Evolutionary conservation across 2,113 vertebrate species (phyloP).

Genomic region (Dromas ardeola): DNA sequence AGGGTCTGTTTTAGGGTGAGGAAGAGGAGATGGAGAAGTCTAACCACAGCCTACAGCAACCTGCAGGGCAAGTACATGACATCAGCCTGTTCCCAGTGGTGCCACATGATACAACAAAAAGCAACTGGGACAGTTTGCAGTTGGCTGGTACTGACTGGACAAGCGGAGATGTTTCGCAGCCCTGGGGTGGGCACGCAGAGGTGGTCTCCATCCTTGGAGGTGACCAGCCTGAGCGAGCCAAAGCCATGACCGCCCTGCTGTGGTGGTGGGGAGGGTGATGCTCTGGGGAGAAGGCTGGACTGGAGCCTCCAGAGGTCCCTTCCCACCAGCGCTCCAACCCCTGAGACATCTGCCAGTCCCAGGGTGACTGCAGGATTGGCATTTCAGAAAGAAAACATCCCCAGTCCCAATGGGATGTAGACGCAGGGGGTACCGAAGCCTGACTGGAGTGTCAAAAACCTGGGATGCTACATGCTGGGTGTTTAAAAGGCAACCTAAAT

Average conservation of each 20-base stretch:
- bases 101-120: background rate
- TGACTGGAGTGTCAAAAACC: background rate
- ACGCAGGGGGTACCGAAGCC: background rate
- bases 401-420: background rate
- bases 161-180: background rate
- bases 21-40: background rate
- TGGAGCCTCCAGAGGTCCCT: background rate
- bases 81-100: background rate
- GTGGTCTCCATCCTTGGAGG: background rate
- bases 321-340: background rate
- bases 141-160: background rate
- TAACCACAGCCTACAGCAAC: background rate
- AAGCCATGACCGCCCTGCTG: background rate
- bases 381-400: background rate
- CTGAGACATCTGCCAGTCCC: background rate
- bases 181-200: background rate
- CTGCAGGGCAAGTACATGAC: background rate
- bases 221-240: background rate
- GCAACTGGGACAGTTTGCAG: background rate
- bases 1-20: background rate
- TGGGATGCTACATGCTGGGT: accelerated
- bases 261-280: background rate
- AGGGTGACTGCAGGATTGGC: too few relatives aligned
- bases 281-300: background rate
- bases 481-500: background rate